Conservation (phyloP, 2,113 vertebrate genomes). For the Cebus imitator region DNA sequence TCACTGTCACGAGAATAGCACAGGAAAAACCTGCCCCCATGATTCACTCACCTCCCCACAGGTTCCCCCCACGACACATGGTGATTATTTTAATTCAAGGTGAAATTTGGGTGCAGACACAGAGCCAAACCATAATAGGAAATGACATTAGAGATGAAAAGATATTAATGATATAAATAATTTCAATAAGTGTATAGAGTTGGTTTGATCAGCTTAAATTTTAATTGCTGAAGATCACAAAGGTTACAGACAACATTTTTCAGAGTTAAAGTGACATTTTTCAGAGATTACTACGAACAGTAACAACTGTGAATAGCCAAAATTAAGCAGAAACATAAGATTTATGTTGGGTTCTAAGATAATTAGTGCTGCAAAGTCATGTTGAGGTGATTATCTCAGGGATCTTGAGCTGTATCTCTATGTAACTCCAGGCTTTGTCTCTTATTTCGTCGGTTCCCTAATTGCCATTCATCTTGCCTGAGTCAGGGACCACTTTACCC, state of each 20-base stretch:
- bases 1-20: too few relatives aligned
- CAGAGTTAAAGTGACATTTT: background rate
- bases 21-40: too few relatives aligned
- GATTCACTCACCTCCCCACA: too few relatives aligned
- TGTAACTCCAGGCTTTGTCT: background rate
- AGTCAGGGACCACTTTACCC: background rate
- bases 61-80: too few relatives aligned
- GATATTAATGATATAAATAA: background rate
- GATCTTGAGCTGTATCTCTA: background rate
- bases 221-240: background rate
- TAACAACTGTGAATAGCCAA: background rate
- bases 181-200: background rate
- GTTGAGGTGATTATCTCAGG: background rate
- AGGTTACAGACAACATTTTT: background rate
- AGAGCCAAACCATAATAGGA: too few relatives aligned
- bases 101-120: too few relatives aligned
- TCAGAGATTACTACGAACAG: background rate
- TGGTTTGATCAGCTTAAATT: background rate
- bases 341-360: slow-evolving; percentile 47
- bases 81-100: too few relatives aligned
- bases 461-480: background rate
- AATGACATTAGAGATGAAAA: background rate
- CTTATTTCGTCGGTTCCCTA: background rate
- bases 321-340: background rate
- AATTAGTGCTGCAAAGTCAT: background rate